Evolutionary conservation across 37 sponge, comb jelly and placozoan species (phyloP).

Genomic region (Cladorhizidae sp.): DNA sequence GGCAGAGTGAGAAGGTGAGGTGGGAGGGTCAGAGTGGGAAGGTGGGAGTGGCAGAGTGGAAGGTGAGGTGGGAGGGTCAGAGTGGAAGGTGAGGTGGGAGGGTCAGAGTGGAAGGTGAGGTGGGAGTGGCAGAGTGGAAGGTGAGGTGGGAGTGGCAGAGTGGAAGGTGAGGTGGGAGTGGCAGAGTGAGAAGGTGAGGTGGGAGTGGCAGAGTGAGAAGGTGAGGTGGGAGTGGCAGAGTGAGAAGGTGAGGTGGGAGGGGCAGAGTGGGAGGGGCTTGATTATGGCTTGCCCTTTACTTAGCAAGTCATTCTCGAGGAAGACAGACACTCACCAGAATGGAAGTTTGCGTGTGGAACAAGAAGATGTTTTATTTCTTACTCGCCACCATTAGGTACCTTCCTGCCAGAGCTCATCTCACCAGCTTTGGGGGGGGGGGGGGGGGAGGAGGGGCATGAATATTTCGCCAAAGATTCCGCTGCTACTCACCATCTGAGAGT

Average conservation of each 20-base stretch:
- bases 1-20: constrained; percentile 33
- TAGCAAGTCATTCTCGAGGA: too few species aligned
- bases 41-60: not conserved
- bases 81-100: not conserved
- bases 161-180: too few species aligned
- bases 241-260: constrained; percentile 2
- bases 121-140: not conserved
- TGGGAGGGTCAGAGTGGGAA: not conserved
- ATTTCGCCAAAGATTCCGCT: too few species aligned
- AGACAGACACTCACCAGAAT: too few species aligned
- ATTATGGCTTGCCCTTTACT: not conserved
- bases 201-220: constrained; percentile 10
- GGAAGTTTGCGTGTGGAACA: too few species aligned
- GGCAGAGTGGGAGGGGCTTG: not conserved
- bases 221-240: constrained; percentile 45
- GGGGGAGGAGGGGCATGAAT: too few species aligned
- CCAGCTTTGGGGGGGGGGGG: too few species aligned
- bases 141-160: not conserved
- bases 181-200: too few species aligned
- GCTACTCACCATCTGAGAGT: too few species aligned
- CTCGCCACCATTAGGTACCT: too few species aligned
- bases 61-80: not conserved
- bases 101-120: not conserved
- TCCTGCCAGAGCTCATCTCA: too few species aligned
- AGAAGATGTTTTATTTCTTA: too few species aligned